Conservation (phyloP, 2,888 invertebrate genomes). For the Geotrupes spiniger region DNA sequence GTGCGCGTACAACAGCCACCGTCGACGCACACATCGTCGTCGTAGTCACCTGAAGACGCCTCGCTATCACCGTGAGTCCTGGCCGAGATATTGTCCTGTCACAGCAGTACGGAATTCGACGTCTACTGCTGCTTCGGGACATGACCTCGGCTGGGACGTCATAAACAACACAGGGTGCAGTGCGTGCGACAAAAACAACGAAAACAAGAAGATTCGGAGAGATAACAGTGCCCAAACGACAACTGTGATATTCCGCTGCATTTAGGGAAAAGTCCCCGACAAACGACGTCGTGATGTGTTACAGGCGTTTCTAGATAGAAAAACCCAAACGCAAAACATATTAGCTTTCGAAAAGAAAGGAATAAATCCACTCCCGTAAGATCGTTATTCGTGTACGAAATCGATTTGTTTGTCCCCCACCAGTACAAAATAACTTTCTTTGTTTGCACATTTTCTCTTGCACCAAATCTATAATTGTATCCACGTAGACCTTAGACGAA, state of each 20-base stretch:
- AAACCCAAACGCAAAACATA: too few species aligned
- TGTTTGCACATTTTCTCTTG: conserved; percentile 24
- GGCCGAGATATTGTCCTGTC: conserved; percentile 96
- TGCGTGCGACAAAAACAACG: background rate
- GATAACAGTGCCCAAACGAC: background rate
- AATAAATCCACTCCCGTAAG: conserved; percentile 18
- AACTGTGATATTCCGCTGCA: background rate
- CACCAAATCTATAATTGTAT: conserved; percentile 16
- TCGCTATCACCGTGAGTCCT: conserved; percentile 33
- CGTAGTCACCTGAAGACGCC: conserved; percentile 11
- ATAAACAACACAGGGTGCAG: conserved; percentile 1
- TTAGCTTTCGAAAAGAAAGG: too few species aligned
- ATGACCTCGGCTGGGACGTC: conserved; percentile 62
- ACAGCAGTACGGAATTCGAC: conserved; percentile 83
- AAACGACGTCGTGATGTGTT: too few species aligned
- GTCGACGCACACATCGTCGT: too few species aligned
- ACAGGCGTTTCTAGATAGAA: too few species aligned
- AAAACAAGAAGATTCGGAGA: too few species aligned
- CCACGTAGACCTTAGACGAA: conserved; percentile 5
- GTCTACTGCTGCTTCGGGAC: conserved; percentile 92
- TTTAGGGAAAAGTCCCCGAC: too few species aligned
- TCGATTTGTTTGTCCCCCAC: conserved; percentile 24
- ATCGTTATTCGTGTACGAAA: conserved; percentile 22
- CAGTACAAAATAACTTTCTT: conserved; percentile 16
- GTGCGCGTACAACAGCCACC: conserved; percentile 36